Conservation (phyloP, 2,113 vertebrate species). For the Melanostigma gelatinosum region DNA sequence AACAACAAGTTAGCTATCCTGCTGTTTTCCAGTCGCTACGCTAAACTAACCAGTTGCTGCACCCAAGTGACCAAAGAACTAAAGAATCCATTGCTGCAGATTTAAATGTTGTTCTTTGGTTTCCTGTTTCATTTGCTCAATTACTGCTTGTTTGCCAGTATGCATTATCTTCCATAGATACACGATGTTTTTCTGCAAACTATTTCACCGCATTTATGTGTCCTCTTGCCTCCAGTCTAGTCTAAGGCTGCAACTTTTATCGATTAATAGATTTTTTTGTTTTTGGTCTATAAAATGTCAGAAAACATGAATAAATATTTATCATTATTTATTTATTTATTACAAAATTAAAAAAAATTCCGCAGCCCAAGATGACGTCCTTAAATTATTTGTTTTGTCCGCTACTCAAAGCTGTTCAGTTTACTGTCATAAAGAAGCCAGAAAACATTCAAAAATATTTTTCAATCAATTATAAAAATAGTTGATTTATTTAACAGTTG, state of each 20-base stretch:
- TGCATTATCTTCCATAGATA: neutral
- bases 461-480: neutral
- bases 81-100: neutral
- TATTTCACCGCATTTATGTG: neutral
- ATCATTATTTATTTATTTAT: too few species aligned
- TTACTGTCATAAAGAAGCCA: too few species aligned
- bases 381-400: too few species aligned
- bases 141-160: neutral
- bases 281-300: neutral
- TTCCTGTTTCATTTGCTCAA: neutral
- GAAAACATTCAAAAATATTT: too few species aligned
- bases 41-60: neutral
- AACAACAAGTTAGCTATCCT: neutral
- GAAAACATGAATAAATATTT: neutral
- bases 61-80: neutral
- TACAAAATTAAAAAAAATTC: too few species aligned
- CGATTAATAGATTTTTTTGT: neutral
- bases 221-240: constrained; percentile 15
- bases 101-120: neutral
- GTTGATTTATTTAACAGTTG: too few species aligned
- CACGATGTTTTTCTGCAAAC: neutral
- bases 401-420: too few species aligned
- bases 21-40: neutral
- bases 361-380: too few species aligned
- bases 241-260: neutral